Conservation (phyloP, 2,797 vertebrate genomes). For the Galaxias olidus region DNA sequence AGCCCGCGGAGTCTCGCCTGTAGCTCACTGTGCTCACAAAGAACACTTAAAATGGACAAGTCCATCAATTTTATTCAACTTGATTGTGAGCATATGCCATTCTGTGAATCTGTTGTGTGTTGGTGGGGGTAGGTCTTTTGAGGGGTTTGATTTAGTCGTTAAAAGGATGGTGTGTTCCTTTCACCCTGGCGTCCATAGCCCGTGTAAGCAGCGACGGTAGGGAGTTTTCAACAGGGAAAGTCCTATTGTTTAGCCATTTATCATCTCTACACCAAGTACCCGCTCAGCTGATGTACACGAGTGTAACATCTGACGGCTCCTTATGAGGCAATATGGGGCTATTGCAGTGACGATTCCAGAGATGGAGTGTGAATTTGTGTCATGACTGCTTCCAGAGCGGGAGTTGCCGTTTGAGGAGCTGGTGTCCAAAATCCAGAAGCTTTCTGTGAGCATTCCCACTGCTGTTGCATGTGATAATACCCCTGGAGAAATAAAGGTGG, state of each 20-base stretch:
- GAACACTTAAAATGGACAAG: too few relatives aligned
- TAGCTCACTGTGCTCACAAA: too few relatives aligned
- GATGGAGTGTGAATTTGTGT: neutral
- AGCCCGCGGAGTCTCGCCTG: too few relatives aligned
- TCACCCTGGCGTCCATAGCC: neutral
- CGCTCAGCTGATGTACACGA: too few relatives aligned
- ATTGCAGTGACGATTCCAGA: too few relatives aligned
- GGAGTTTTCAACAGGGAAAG: constrained; percentile 5
- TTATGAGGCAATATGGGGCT: too few relatives aligned
- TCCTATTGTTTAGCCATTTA: neutral
- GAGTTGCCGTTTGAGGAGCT: constrained; percentile 12
- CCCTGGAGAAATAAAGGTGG: neutral
- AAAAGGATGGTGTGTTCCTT: constrained; percentile 5
- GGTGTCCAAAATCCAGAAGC: neutral
- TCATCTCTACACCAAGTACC: neutral
- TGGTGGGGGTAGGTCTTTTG: too few relatives aligned
- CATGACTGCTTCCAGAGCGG: constrained; percentile 7
- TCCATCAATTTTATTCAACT: too few relatives aligned
- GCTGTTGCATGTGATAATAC: constrained; percentile 29
- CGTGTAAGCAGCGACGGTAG: neutral
- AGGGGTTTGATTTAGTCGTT: too few relatives aligned
- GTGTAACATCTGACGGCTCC: too few relatives aligned
- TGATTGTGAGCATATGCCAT: too few relatives aligned
- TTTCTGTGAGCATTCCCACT: neutral
- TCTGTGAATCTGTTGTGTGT: too few relatives aligned